Conservation (phyloP, 1,140 invertebrate species). For the Melipona quadrifasciata region DNA sequence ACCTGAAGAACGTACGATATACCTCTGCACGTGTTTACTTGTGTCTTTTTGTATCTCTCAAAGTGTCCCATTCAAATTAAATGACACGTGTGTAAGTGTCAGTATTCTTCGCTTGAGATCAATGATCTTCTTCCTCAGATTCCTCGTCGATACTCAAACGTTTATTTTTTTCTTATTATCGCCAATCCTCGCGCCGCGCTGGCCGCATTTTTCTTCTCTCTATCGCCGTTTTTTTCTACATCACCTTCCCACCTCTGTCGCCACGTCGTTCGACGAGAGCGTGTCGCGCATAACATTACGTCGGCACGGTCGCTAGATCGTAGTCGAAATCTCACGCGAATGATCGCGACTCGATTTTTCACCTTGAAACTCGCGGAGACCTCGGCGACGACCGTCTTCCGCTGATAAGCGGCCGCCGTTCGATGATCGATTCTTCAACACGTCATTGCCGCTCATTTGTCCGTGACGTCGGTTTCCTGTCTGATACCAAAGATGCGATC, state of each 20-base stretch:
- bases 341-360: constrained; percentile 63
- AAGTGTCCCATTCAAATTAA: too few species aligned
- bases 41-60: too few species aligned
- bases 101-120: too few species aligned
- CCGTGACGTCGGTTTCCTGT: constrained; percentile 9
- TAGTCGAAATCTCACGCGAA: constrained; percentile 70
- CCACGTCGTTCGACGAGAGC: constrained; percentile 3
- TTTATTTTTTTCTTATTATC: not conserved
- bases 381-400: constrained; percentile 6
- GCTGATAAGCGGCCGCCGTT: constrained; percentile 50
- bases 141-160: not conserved
- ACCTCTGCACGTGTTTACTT: too few species aligned
- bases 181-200: not conserved
- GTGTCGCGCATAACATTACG: constrained; percentile 43
- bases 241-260: not conserved
- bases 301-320: constrained; percentile 31
- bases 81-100: too few species aligned
- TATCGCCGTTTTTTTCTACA: not conserved
- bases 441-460: constrained; percentile 30
- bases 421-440: constrained; percentile 65
- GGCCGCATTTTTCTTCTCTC: not conserved
- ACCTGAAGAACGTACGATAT: too few species aligned
- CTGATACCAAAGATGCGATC: not conserved
- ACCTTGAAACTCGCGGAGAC: constrained; percentile 49
- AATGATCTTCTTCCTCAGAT: not conserved